Percentiles rank a stretch among this genome's conserved stretches.
These are phyloP conservation scores for Elgaria multicarinata DNA, from an alignment of 2,113 vertebrate genomes.

Conservation along the genomic window DNA sequence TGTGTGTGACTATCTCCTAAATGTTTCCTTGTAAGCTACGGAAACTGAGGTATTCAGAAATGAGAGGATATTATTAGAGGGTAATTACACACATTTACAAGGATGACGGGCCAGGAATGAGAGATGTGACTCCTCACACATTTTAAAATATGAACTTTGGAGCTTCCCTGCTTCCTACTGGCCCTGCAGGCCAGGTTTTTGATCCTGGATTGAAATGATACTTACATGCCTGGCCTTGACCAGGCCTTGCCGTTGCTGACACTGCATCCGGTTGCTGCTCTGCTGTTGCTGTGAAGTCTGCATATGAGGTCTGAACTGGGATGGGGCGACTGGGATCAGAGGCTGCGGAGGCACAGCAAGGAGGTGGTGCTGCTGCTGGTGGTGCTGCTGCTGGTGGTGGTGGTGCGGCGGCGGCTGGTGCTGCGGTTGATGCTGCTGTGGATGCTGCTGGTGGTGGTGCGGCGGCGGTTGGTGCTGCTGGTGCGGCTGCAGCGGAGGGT, in stretches of 20 bases:
- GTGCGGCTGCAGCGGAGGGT: constrained; percentile 79
- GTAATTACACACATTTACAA: not conserved
- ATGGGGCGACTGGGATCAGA: constrained; percentile 87
- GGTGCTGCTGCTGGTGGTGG: constrained; percentile 68
- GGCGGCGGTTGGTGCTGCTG: constrained; percentile 78
- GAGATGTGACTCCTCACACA: not conserved
- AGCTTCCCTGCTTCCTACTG: not conserved
- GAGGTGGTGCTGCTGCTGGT: constrained; percentile 83
- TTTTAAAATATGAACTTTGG: not conserved
- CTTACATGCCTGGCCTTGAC: constrained; percentile 89
- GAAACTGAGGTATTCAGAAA: not conserved
- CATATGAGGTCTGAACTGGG: constrained; percentile 88
- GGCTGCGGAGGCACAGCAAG: constrained; percentile 77
- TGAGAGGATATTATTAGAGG: not conserved
- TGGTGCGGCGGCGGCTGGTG: constrained; percentile 70
- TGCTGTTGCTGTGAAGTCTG: constrained; percentile 74
- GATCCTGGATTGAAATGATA: not conserved
- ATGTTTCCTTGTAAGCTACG: not conserved
- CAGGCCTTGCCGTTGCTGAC: constrained; percentile 83
- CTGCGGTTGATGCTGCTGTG: constrained; percentile 80
- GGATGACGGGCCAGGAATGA: not conserved
- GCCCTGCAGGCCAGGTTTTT: not conserved
- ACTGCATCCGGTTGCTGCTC: constrained; percentile 83
- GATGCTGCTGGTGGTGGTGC: constrained; percentile 72
- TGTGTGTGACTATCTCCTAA: not conserved